Evolutionary conservation across 1,140 invertebrate species (phyloP).

Genomic region (Rhagoletis pomonella): DNA sequence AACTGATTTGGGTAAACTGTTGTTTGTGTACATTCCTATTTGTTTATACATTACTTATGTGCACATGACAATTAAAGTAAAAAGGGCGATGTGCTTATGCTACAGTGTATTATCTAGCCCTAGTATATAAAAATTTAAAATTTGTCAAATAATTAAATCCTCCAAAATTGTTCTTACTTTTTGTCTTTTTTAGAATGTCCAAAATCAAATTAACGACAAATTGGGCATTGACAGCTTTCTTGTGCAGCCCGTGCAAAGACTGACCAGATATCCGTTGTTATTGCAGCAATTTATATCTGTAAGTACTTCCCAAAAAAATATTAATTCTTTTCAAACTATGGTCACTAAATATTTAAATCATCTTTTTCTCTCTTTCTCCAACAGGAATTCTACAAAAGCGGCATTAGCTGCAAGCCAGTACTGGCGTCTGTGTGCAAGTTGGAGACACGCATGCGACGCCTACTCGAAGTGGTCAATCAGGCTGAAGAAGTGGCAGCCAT

Average conservation of each 20-base stretch:
- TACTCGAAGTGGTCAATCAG: slow-evolving; percentile 72
- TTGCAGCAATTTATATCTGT: slow-evolving; percentile 73
- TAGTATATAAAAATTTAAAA: too few species aligned
- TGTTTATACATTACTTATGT: too few species aligned
- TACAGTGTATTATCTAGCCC: too few species aligned
- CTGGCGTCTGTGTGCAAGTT: slow-evolving; percentile 69
- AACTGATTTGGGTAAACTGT: too few species aligned
- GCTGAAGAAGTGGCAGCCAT: slow-evolving; percentile 71
- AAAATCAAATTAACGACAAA: slow-evolving; percentile 71
- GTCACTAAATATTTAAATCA: background rate
- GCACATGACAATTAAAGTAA: too few species aligned
- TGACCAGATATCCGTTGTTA: slow-evolving; percentile 73
- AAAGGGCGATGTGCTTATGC: too few species aligned
- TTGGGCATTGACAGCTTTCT: slow-evolving; percentile 73
- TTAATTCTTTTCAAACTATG: background rate
- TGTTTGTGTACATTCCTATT: too few species aligned
- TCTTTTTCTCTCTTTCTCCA: background rate
- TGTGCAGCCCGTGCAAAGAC: slow-evolving; percentile 74
- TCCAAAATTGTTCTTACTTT: too few species aligned
- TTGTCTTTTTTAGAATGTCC: slow-evolving; percentile 61
- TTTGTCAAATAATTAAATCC: too few species aligned
- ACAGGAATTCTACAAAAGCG: slow-evolving; percentile 71
- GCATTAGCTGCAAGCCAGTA: slow-evolving; percentile 70
- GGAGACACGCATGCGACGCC: slow-evolving; percentile 70
- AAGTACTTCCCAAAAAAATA: background rate